Evolutionary conservation across 2,113 vertebrate species (phyloP), one percentile per base, ranked within the genome.

Genomic region (Phyllostomus discolor): DNA sequence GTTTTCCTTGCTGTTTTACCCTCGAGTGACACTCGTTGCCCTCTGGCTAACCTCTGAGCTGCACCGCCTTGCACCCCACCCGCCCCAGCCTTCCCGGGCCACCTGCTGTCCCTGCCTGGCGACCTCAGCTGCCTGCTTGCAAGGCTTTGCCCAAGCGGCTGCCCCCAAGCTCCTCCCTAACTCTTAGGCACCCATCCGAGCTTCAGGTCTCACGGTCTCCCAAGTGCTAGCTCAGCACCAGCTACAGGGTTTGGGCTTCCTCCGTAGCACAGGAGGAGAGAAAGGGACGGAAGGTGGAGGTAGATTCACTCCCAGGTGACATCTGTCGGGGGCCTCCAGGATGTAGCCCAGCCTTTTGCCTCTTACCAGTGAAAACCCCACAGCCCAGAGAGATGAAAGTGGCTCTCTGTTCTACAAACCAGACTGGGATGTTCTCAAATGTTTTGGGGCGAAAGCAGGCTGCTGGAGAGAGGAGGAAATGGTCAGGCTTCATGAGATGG

Each of bases 21-120:
- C 3, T 28, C 1, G 6, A 50, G n/a, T 0, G 2, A n/a, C 0
- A 2, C 3, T 10, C 7, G 38, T 7, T 5, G 33, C 20, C 7
- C 28, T 70, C 54, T 19, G 19, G 10, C 28, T 11, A 11, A 8
- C 8, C 79, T n/a, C 54, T 4, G 0, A 52, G 38, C 24, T 24
- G 16, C 31, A 1, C 33, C 4, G 64, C 14, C 64, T 48, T 16
- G 4, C 19, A 4, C 31, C 50, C 0, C 6, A 10, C 11, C 14
- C 4, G 46, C 0, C 22, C 38, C 67, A n/a, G 46, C n/a, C 43
- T 31, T 35, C 78, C 46, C 1, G 11, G 73, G 33, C 43, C 12
- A 7, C 64, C 17, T 16, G 26, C 41, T 4, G 24, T 70, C 17
- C 48, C 2, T 4, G 1, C 0, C 10, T 12, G 6, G 31, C 7